Base-by-base conservation (phyloP, 2,113 vertebrate species). In the Nothoprocta perdicaria region DNA sequence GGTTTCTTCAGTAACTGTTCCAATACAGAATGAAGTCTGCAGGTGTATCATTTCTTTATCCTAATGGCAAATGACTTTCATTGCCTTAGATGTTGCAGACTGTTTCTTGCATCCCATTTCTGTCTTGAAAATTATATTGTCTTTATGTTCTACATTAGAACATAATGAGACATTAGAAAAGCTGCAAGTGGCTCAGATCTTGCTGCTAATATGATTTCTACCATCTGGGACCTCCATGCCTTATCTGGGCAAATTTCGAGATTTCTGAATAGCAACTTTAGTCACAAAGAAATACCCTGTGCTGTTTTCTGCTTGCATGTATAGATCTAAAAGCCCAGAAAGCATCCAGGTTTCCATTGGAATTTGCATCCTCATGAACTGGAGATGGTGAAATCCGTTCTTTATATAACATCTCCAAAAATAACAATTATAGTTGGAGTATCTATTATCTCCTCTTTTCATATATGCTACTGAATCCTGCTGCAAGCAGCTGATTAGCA, bases 11-110 rank as follows among this genome's bases (percentile, higher is more conserved):
- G n/a, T 40, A 90, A 46, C 29, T 83, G 31, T 18, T 38, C 40
- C 74, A 66, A 84, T 24, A 60, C 31, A 84, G 65, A 89, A 72
- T 57, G 22, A 61, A 61, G 33, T 79, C 82, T 84, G 43, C 33
- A 79, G 43, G 31, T 69, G 18, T 22, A 31, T 61, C 52, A 87
- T 38, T 79, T 58, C 53, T 35, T 76, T 88, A 48, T 85, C 33
- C 63, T 79, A 40, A 45, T 29, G 21, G 14, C 62, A 72, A 87
- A 85, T 53, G 24, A 63, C 13, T 73, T 21, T 38, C 55, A 65
- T 82, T 87, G 40, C 50, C 40, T 50, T 60, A n/a, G 27, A 57
- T 73, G 17, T 29, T 61, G 35, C 17, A 83, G n/a, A n/a, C 72
- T 14, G 68, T 52, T 67, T 73, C 31, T 24, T n/a, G 16, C 57